These are phyloP conservation scores for Pollimyrus isidori DNA, from an alignment of 2,113 vertebrate species.

Conservation along the genomic window DNA sequence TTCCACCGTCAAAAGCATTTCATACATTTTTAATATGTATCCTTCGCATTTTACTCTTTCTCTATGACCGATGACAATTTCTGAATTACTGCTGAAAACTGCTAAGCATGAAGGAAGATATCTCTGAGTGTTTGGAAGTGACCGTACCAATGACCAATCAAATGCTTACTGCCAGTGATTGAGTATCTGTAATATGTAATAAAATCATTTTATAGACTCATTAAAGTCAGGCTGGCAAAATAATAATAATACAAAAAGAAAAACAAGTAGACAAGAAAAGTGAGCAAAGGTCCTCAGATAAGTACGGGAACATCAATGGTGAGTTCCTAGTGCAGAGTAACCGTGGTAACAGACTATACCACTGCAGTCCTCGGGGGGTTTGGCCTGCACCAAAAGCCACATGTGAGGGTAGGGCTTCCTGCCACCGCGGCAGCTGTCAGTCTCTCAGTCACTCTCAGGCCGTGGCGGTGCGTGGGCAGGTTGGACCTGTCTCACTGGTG, in stretches of 20 bases:
- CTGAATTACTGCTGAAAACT: not conserved
- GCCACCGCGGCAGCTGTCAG: not conserved
- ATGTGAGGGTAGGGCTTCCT: no score
- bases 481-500: slow-evolving; percentile 14
- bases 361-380: not conserved
- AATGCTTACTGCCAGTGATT: not conserved
- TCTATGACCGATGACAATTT: not conserved
- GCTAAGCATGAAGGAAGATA: not conserved
- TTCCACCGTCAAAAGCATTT: not conserved
- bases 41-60: not conserved
- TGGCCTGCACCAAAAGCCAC: not conserved
- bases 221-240: not conserved
- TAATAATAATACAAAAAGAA: not conserved
- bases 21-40: not conserved
- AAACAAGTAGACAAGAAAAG: not conserved
- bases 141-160: not conserved
- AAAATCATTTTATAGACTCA: not conserved
- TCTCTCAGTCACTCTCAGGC: not conserved
- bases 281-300: not conserved
- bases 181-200: not conserved
- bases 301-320: not conserved
- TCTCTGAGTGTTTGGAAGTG: not conserved
- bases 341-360: not conserved
- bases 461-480: not conserved
- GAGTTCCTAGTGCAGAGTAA: not conserved